Conservation (phyloP, 2,888 invertebrate genomes). For the Chironomus tentans region DNA sequence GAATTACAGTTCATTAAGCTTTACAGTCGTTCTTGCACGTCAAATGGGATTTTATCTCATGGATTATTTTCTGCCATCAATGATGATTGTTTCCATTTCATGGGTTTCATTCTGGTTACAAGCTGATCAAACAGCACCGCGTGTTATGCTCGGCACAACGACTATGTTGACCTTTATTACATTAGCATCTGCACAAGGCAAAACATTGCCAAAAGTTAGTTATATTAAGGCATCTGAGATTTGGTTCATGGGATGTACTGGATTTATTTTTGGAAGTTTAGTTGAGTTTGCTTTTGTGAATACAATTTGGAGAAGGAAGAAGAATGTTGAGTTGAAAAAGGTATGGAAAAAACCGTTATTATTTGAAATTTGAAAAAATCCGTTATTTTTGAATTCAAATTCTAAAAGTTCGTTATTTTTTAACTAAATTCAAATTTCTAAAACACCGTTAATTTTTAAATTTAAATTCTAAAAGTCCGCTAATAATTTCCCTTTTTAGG, state of each 20-base stretch:
- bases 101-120: constrained; percentile 89
- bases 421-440: background rate
- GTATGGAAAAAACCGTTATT: constrained; percentile 28
- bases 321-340: constrained; percentile 39
- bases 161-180: constrained; percentile 62
- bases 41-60: constrained; percentile 81
- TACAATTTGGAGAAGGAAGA: constrained; percentile 75
- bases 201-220: constrained; percentile 78
- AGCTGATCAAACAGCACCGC: constrained; percentile 73
- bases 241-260: constrained; percentile 78
- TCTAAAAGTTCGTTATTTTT: background rate
- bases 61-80: constrained; percentile 82
- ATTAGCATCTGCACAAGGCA: constrained; percentile 72
- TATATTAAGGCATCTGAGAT: constrained; percentile 85
- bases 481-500: background rate
- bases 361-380: too few relatives aligned
- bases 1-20: constrained; percentile 62
- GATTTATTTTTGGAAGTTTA: constrained; percentile 75
- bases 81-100: constrained; percentile 75
- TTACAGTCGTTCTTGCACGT: constrained; percentile 67
- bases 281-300: constrained; percentile 85
- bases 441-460: background rate
- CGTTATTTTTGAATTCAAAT: background rate
- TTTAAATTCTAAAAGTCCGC: background rate
- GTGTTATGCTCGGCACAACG: constrained; percentile 62